These are phyloP conservation scores for Nematopogon swammerdamellus DNA, from an alignment of 2,888 invertebrate species.

Conservation along the genomic window DNA sequence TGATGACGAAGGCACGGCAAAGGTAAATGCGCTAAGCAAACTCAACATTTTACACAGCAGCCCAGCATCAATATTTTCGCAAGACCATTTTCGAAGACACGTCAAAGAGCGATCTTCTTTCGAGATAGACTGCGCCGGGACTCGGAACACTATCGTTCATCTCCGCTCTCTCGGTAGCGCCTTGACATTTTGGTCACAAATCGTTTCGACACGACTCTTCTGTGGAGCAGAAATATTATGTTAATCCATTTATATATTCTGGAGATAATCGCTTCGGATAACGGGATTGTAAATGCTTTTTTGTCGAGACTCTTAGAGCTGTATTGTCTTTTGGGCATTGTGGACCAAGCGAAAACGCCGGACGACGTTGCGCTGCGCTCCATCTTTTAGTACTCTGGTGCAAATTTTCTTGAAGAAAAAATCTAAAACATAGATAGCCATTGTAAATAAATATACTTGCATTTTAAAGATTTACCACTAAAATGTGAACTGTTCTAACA, in stretches of 20 bases:
- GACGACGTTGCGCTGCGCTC: no score
- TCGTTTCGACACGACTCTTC: not conserved
- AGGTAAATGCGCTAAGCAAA: no score
- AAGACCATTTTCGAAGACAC: not conserved
- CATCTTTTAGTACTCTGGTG: no score
- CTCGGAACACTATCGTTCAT: not conserved
- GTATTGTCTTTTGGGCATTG: not conserved
- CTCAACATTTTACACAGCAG: no score
- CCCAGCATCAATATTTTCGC: not conserved
- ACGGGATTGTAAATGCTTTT: not conserved
- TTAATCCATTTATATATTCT: not conserved
- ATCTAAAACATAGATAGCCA: no score
- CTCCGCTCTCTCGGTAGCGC: not conserved
- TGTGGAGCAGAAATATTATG: not conserved
- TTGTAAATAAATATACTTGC: no score
- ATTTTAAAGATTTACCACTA: no score
- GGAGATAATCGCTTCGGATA: not conserved
- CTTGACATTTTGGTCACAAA: not conserved
- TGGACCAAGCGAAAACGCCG: no score
- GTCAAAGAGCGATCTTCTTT: not conserved
- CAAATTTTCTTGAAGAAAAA: no score
- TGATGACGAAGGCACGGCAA: no score
- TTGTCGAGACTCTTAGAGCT: not conserved
- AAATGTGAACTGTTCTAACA: no score
- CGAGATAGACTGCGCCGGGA: not conserved